Base-by-base conservation (phyloP, 2,113 vertebrate genomes). In the Motacilla alba region DNA sequence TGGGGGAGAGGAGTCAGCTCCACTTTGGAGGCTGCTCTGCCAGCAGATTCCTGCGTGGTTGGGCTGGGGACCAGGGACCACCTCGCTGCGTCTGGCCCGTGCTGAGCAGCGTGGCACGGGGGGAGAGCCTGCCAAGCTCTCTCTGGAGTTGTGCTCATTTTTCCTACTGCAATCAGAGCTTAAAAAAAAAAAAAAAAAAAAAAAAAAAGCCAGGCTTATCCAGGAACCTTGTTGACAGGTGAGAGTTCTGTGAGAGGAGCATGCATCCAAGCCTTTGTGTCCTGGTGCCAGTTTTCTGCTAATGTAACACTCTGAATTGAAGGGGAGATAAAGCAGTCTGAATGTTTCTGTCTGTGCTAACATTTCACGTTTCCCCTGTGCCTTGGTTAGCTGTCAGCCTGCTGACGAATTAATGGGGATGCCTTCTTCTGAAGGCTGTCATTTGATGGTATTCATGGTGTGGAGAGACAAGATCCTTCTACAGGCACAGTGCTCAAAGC, bases 1-100 rank as follows among this genome's bases (percentile, higher is more conserved):
- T 24, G 53, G 7, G 8, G 37, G 49, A 47, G 44, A 14, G 18
- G 46, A 69, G 13, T 21, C 53, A 2, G 68, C 79, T 56, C 44
- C 0, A 0, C 19, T 37, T 23, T 2, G 30, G 82, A 82, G 43
- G 8, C 74, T 56, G 26, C 60, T 63, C 3, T 0, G 9, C 6
- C 11, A 5, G 41, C 13, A 15, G 28, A 4, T 53, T 35, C 53
- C 19, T 35, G 3, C 5, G 0, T 6, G 24, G 6, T 6, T 27
- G 91, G 72, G 28, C 72, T 39, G 30, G 39, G 59, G 15, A 15
- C 55, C 35, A 27, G 35, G 55, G 15, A 11, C 47, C 31, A 4
- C 44, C 33, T 37, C 1, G 0, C 64, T 10, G 37, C 2, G 0
- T 22, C 77, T 22, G 41, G 33, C 23, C 6, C 4, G 3, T 22